Conservation (phyloP, 53 echinoderm and acorn worm species). For the Crossaster papposus region DNA sequence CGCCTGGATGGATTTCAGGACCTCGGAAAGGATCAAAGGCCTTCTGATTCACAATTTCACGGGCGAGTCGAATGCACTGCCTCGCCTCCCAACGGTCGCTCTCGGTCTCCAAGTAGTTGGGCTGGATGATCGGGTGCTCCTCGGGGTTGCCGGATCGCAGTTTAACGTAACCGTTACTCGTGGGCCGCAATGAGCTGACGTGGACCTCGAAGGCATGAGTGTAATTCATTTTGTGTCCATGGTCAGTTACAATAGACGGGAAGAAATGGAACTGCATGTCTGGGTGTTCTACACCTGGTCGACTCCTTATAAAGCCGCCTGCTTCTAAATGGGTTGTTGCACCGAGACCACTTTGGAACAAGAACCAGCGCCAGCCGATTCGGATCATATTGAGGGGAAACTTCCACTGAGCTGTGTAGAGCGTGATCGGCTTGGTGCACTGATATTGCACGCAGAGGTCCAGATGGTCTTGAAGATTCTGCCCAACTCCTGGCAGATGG, state of each 20-base stretch:
- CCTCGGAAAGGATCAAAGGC: constrained; percentile 86
- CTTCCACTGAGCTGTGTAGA: constrained; percentile 98
- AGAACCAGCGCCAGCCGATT: constrained; percentile 92
- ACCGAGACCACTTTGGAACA: constrained; percentile 84
- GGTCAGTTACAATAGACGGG: constrained; percentile 82
- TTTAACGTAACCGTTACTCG: constrained; percentile 82
- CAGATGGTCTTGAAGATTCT: constrained; percentile 92
- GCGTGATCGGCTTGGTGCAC: constrained; percentile 89
- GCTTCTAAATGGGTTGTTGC: constrained; percentile 92
- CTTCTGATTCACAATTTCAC: constrained; percentile 86
- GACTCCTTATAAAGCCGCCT: constrained; percentile 86
- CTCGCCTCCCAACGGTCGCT: constrained; percentile 82
- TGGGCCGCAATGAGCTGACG: constrained; percentile 76
- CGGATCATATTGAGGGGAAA: constrained; percentile 92
- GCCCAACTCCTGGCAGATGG: constrained; percentile 93
- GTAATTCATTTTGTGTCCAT: constrained; percentile 72
- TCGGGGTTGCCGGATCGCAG: constrained; percentile 75
- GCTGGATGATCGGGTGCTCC: constrained; percentile 86
- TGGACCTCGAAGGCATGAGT: constrained; percentile 93
- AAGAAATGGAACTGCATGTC: constrained; percentile 96
- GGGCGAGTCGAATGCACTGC: constrained; percentile 74
- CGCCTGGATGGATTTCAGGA: constrained; percentile 83
- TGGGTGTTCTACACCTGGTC: constrained; percentile 82
- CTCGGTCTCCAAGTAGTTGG: constrained; percentile 91
- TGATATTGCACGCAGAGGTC: constrained; percentile 87